A percentile compares a stretch with the other conserved stretches of the same genome.
phyloP scores from a whole-genome alignment of 2,888 invertebrate genomes.

The Drosophila putrida region DNA sequence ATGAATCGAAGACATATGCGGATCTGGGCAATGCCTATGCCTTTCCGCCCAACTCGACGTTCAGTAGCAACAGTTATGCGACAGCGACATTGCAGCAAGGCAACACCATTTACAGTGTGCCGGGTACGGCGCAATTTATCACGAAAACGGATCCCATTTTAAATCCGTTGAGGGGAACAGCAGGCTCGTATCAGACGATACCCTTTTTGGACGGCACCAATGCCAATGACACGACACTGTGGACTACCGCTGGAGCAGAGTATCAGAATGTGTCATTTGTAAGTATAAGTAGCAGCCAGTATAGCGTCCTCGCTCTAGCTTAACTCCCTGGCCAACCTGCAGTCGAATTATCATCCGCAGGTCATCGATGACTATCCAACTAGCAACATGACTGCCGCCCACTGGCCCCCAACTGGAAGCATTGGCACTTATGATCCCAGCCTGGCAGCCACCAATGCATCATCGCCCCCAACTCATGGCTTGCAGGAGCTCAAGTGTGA shows the following conservation, averaged over 20 bases:
- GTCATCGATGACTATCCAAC: slow-evolving; percentile 83
- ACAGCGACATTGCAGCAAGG: slow-evolving; percentile 66
- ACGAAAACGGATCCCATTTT: slow-evolving; percentile 84
- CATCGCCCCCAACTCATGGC: slow-evolving; percentile 46
- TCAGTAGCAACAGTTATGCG: slow-evolving; percentile 70
- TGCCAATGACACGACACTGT: slow-evolving; percentile 73
- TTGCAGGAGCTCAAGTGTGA: slow-evolving; percentile 79
- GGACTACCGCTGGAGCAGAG: slow-evolving; percentile 74
- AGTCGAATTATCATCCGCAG: slow-evolving; percentile 83
- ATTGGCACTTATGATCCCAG: slow-evolving; percentile 69
- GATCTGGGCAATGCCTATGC: slow-evolving; percentile 83
- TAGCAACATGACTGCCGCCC: slow-evolving; percentile 71
- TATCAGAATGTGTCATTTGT: slow-evolving; percentile 80
- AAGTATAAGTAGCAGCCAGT: slow-evolving; percentile 54
- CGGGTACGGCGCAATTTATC: slow-evolving; percentile 77
- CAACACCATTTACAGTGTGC: slow-evolving; percentile 81
- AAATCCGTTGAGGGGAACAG: slow-evolving; percentile 79
- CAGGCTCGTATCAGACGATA: slow-evolving; percentile 77
- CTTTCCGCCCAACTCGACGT: slow-evolving; percentile 74
- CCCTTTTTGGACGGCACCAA: slow-evolving; percentile 78
- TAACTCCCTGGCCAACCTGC: slow-evolving; percentile 28
- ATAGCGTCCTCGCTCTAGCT: neutral
- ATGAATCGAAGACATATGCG: slow-evolving; percentile 84
- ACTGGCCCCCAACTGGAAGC: slow-evolving; percentile 67
- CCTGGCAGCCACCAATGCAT: slow-evolving; percentile 47